Percentiles rank a stretch among this genome's conserved stretches.
These are phyloP conservation scores for Ptilorrhoa leucosticta DNA, from an alignment of 2,113 vertebrate species.

Conservation along the genomic window DNA sequence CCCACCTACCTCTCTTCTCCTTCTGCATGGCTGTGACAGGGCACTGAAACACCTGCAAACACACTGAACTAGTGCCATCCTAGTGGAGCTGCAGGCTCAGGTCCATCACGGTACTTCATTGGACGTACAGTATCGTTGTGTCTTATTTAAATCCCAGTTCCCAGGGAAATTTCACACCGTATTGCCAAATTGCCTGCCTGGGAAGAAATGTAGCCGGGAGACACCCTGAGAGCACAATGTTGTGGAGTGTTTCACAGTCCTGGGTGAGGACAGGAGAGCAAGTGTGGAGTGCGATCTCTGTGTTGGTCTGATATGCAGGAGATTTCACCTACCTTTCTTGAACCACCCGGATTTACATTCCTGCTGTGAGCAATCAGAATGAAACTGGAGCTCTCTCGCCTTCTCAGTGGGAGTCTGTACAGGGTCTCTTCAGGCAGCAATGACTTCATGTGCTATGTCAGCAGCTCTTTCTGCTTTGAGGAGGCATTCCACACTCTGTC, in stretches of 20 bases:
- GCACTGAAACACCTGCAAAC: neutral
- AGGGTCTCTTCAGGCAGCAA: neutral
- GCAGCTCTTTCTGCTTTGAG: neutral
- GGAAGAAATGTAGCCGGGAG: neutral
- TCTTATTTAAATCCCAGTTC: neutral
- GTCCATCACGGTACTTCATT: neutral
- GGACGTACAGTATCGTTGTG: neutral
- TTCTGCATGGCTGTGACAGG: neutral
- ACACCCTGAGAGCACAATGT: neutral
- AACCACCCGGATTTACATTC: neutral
- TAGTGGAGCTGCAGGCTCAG: neutral
- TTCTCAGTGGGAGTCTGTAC: neutral
- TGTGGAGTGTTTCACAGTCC: neutral
- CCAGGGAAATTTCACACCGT: neutral
- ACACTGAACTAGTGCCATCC: neutral
- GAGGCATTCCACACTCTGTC: neutral
- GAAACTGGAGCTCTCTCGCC: neutral
- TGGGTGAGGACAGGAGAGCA: neutral
- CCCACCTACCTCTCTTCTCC: neutral
- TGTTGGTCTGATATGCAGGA: neutral
- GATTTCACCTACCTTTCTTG: neutral
- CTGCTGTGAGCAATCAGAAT: neutral
- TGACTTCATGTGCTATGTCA: neutral
- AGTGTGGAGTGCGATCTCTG: neutral
- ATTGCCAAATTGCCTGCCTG: neutral